Evolutionary conservation across 2,113 vertebrate species (phyloP), one percentile per base, ranked within the genome.

Genomic region (Burhinus oedicnemus): DNA sequence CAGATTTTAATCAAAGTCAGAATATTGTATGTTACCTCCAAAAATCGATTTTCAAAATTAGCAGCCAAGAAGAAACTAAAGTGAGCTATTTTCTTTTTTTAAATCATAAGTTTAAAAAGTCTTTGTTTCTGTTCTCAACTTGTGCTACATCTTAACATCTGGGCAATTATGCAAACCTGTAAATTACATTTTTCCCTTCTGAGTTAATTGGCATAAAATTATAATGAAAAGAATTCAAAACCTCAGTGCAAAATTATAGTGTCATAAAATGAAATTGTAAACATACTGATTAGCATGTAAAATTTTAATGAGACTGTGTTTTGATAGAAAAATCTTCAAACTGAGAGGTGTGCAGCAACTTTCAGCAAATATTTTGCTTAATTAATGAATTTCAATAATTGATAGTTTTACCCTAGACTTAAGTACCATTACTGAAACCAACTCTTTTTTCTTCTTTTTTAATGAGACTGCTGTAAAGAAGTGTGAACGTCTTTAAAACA

Each of bases 371-470:
- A 98, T 97, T 98, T 98, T 95, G 89, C 96, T 95, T 95, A 97
- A 98, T 98, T 98, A 98, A 97, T 97, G 85, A 93, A 95, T 95
- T 98, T 96, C 79, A 96, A n/a, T 97, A 97, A 97, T 97, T 97
- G 83, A 93, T 97, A 95, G 57, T 79, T 96, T 52, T 91, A 97
- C 93, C 93, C 84, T 68, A 97, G 72, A 87, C 95, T 97, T 97
- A 97, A 95, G 91, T 44, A 93, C 58, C 65, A 76, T 94, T 95
- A 94, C 90, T 97, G 95, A 97, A 94, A 47, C 34, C 38, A 87
- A 30, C 81, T 90, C 85, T 91, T 58, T 71, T 91, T 97, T 95
- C 76, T 95, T 95, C 89, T 87, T 90, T 94, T 96, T 96, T 96
- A 97, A 93, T 97, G 85, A 97, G 75, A 64, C 40, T 95, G 60